phyloP scores from a whole-genome alignment of 2,888 invertebrate species.

The Taenaris catops region DNA sequence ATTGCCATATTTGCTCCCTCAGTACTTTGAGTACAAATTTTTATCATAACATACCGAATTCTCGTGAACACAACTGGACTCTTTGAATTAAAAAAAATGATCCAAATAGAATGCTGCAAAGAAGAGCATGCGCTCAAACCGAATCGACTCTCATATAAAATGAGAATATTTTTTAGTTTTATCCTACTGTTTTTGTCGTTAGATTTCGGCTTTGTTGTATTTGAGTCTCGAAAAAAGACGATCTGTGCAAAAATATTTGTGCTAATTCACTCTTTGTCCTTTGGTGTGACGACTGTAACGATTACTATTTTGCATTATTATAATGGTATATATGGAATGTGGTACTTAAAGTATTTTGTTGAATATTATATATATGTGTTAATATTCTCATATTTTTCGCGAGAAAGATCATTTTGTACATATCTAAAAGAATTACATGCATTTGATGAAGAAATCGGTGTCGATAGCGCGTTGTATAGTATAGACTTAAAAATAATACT shows the following conservation, averaged over 20 bases:
- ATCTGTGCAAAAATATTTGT: not conserved
- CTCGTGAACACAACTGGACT: no score
- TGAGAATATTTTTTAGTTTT: not conserved
- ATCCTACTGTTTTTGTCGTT: not conserved
- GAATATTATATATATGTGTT: not conserved
- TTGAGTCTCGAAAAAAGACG: not conserved
- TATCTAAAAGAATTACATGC: not conserved
- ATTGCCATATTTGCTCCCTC: no score
- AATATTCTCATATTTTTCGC: not conserved
- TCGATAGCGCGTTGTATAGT: not conserved
- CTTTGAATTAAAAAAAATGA: no score
- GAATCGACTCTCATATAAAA: not conserved
- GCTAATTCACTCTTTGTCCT: not conserved
- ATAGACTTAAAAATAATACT: not conserved
- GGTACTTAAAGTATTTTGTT: not conserved
- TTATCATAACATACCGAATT: no score
- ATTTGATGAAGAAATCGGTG: not conserved
- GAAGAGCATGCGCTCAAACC: not conserved
- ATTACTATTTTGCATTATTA: not conserved
- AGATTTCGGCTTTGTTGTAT: conserved; percentile 4
- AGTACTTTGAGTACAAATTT: no score
- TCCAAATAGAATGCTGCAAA: not conserved
- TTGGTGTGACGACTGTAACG: not conserved
- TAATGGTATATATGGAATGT: not conserved
- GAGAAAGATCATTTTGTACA: not conserved